Evolutionary conservation across 37 sponge, comb jelly and placozoan genomes (phyloP), one percentile per base, ranked within the genome.

Genomic region (Eunapius fragilis): DNA sequence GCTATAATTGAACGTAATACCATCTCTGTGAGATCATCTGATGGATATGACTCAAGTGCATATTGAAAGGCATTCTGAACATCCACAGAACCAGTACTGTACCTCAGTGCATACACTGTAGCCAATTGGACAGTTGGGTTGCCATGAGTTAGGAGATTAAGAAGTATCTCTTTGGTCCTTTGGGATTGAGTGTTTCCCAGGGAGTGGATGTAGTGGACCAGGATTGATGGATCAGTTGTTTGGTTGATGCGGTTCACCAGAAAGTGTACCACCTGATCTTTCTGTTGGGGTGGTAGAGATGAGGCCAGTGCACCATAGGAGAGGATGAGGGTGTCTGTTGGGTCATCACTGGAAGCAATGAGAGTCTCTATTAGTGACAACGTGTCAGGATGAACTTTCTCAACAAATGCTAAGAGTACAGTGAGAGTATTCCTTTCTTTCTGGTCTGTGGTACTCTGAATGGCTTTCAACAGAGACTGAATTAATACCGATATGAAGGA

Each of bases 121-220:
- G 84, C 71, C 25, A 89, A 32, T 38, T 83, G 89, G 2, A 83
- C 72, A 77, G 72, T 73, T 25, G 78, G 26, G 45, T n/a, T n/a
- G n/a, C n/a, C n/a, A n/a, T n/a, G n/a, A n/a, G n/a, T n/a, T 83
- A 89, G 81, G 27, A 78, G 78, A n/a, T 38, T 45, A 34, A 83
- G 33, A n/a, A 89, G 33, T 0, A 67, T 38, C 19, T 78, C 49
- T 0, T 50, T 50, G 25, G 84, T 33, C 10, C 37, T 26, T 45
- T 69, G 14, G 25, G 84, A 71, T n/a, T 83, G 84, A 7, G 84
- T 89, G 89, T 89, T 89, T 13, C 89, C 89, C n/a, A 89, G 84
- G 19, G 89, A 33, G 67, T 84, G 71, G 84, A 83, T 76, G 7
- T 74, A 37, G 68, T 78, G 78, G 27, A 83, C 35, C 2, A 89